Conservation (phyloP, 2,113 vertebrate genomes). For the Apodemus speciosus region DNA sequence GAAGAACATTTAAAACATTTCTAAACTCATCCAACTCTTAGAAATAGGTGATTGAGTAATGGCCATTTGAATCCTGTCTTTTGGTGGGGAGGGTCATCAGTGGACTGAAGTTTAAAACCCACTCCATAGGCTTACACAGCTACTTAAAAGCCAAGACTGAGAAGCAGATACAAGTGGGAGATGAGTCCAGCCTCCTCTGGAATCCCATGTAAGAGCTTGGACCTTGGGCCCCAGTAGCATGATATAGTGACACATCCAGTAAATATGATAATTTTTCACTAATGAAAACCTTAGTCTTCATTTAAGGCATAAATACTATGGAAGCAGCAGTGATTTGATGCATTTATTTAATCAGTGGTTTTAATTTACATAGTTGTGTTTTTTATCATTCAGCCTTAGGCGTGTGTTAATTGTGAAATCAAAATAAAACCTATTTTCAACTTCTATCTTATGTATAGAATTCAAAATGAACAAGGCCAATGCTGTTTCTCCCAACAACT, state of each 20-base stretch:
- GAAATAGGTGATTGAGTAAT: background rate
- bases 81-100: background rate
- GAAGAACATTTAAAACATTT: background rate
- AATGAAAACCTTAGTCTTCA: slow-evolving; percentile 60
- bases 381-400: slow-evolving; percentile 56
- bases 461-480: slow-evolving; percentile 35
- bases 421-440: slow-evolving; percentile 59
- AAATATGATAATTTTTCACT: slow-evolving; percentile 27
- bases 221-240: background rate
- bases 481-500: background rate
- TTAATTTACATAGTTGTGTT: slow-evolving; percentile 58
- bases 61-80: background rate
- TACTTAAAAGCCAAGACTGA: background rate
- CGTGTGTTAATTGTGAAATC: slow-evolving; percentile 53
- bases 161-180: background rate
- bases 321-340: background rate
- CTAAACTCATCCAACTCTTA: slow-evolving; percentile 10
- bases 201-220: background rate
- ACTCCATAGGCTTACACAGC: background rate
- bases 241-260: background rate
- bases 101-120: background rate
- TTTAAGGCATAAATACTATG: slow-evolving; percentile 48
- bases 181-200: background rate
- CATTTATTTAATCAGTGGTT: slow-evolving; percentile 69
- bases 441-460: slow-evolving; percentile 47